A percentile compares a stretch with the other conserved stretches of the same genome.
Evolutionary conservation across 1,140 invertebrate species (phyloP).

Genomic region (Galendromus occidentalis): DNA sequence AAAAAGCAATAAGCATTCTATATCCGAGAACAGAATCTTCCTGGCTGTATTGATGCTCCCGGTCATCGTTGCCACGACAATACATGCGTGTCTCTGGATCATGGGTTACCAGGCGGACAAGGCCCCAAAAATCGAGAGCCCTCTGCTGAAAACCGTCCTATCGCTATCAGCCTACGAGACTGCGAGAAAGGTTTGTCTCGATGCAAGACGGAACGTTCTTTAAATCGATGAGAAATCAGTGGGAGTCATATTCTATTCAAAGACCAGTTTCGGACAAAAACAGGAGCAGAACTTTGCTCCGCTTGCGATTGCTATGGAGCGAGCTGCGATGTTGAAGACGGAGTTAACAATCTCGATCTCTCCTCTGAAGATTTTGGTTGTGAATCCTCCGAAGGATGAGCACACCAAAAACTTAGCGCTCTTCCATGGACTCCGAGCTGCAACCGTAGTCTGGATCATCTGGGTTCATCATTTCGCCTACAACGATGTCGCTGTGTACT

Average conservation of each 20-base stretch:
- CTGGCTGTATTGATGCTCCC: not conserved
- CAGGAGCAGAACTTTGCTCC: not conserved
- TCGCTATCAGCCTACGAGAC: slow-evolving; percentile 1
- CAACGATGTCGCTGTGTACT: not conserved
- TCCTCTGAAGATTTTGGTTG: not conserved
- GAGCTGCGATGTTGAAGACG: not conserved
- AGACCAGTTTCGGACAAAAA: not conserved
- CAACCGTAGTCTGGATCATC: slow-evolving; percentile 10
- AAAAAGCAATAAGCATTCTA: too few species aligned
- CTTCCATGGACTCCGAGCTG: not conserved
- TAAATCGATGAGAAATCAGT: not conserved
- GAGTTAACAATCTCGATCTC: not conserved
- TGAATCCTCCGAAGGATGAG: not conserved
- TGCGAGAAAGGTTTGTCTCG: not conserved
- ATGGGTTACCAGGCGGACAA: not conserved
- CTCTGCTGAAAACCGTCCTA: not conserved
- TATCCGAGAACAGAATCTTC: not conserved
- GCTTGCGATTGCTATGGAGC: not conserved
- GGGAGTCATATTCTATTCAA: not conserved
- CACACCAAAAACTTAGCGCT: not conserved
- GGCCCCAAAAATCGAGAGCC: not conserved
- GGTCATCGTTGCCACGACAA: not conserved
- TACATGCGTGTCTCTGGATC: not conserved
- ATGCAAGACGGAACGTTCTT: not conserved
- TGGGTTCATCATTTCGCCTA: slow-evolving; percentile 7